Evolutionary conservation across 2,888 invertebrate genomes (phyloP).

Genomic region (Oscheius onirici): DNA sequence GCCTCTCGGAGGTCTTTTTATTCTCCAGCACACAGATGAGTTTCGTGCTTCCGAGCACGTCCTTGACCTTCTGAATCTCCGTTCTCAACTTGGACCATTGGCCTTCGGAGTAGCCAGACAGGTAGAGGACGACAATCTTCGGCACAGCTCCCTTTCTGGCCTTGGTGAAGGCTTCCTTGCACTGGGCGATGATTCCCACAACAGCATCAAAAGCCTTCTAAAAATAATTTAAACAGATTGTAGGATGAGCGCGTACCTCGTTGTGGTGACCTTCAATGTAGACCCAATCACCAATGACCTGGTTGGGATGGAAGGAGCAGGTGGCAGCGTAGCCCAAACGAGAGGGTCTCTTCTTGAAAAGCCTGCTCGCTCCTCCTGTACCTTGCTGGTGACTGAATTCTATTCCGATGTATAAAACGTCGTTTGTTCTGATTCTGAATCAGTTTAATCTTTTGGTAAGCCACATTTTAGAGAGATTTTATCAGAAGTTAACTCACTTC

Average conservation of each 20-base stretch:
- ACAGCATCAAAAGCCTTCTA: background rate
- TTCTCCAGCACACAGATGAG: background rate
- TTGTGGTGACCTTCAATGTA: background rate
- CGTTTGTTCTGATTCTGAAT: background rate
- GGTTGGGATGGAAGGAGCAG: background rate
- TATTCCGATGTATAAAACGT: background rate
- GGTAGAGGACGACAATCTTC: background rate
- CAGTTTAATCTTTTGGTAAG: too few relatives aligned
- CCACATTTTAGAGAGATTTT: background rate
- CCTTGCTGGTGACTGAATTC: background rate
- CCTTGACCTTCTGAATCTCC: background rate
- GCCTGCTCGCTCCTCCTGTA: background rate
- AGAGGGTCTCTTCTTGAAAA: background rate
- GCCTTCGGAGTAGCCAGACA: background rate
- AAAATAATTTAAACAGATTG: background rate
- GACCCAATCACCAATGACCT: background rate
- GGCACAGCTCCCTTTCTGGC: background rate
- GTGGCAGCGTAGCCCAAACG: background rate
- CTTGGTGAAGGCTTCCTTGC: background rate
- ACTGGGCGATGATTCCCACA: background rate
- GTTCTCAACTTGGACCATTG: background rate
- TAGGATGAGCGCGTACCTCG: too few relatives aligned
- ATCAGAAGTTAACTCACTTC: background rate
- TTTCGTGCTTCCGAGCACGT: too few relatives aligned
- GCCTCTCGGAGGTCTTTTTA: background rate